Evolutionary conservation across 2,797 vertebrate genomes (phyloP).

Genomic region (Apogon talboti): DNA sequence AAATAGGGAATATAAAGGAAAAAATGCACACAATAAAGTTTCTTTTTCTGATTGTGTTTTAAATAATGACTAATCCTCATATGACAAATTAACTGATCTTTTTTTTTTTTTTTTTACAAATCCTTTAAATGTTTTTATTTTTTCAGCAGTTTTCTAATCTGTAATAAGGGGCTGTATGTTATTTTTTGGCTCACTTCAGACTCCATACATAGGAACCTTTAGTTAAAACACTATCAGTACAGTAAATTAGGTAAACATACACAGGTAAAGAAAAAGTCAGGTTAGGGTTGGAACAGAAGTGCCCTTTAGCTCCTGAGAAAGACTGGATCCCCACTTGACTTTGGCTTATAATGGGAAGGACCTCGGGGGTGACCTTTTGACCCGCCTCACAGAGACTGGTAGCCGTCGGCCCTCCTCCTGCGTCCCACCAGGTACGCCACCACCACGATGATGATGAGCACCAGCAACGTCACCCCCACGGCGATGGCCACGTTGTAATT

Average conservation of each 20-base stretch:
- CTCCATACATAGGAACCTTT: neutral
- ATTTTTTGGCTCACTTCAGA: neutral
- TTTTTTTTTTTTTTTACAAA: too few relatives aligned
- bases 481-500: slow-evolving; percentile 83
- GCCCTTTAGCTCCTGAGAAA: slow-evolving; percentile 25
- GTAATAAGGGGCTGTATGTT: too few relatives aligned
- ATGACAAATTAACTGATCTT: too few relatives aligned
- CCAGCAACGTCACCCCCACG: slow-evolving; percentile 84
- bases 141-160: too few relatives aligned
- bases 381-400: slow-evolving; percentile 86
- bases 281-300: slow-evolving; percentile 6
- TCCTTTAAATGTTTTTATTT: too few relatives aligned
- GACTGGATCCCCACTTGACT: slow-evolving; percentile 21
- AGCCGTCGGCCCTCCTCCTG: slow-evolving; percentile 74
- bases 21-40: too few relatives aligned
- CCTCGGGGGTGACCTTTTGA: neutral
- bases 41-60: too few relatives aligned
- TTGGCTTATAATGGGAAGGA: neutral
- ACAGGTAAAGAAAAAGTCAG: slow-evolving; percentile 2
- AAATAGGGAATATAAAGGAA: neutral
- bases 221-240: neutral
- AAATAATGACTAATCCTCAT: too few relatives aligned
- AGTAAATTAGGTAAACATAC: neutral
- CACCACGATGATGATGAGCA: slow-evolving; percentile 87
- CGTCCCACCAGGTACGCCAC: slow-evolving; percentile 84